Conservation (phyloP, 2,888 invertebrate genomes). For the Thereva unica region DNA sequence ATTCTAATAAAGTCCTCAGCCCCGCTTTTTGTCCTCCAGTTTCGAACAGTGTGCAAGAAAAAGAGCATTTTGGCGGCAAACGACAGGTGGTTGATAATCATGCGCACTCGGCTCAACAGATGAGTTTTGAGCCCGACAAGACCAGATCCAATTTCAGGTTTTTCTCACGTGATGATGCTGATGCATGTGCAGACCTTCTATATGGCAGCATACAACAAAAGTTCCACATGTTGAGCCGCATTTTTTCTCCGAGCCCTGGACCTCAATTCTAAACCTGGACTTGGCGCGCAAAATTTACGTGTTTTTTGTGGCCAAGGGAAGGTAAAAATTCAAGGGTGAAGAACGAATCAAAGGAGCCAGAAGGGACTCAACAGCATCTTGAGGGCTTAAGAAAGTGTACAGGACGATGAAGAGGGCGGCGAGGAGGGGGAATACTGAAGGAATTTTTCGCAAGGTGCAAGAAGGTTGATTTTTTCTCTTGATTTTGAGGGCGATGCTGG, state of each 20-base stretch:
- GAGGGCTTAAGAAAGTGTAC: background rate
- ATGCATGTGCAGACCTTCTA: background rate
- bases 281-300: constrained; percentile 18
- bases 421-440: constrained; percentile 11
- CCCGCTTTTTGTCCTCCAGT: background rate
- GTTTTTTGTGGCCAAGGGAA: too few species aligned
- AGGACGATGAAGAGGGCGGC: background rate
- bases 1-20: constrained; percentile 3
- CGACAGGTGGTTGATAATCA: constrained; percentile 22
- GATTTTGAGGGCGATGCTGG: constrained; percentile 6
- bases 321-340: too few species aligned
- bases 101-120: constrained; percentile 24
- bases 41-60: background rate
- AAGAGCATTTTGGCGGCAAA: constrained; percentile 30
- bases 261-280: background rate
- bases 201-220: background rate
- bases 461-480: constrained; percentile 1
- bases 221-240: constrained; percentile 22
- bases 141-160: constrained; percentile 33
- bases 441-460: constrained; percentile 33
- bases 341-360: background rate
- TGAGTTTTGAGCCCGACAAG: background rate
- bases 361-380: constrained; percentile 16
- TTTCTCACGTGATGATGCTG: constrained; percentile 32
- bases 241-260: background rate